These are phyloP conservation scores for Ganaspis brasiliensis DNA, from an alignment of 2,888 invertebrate species.

Conservation along the genomic window DNA sequence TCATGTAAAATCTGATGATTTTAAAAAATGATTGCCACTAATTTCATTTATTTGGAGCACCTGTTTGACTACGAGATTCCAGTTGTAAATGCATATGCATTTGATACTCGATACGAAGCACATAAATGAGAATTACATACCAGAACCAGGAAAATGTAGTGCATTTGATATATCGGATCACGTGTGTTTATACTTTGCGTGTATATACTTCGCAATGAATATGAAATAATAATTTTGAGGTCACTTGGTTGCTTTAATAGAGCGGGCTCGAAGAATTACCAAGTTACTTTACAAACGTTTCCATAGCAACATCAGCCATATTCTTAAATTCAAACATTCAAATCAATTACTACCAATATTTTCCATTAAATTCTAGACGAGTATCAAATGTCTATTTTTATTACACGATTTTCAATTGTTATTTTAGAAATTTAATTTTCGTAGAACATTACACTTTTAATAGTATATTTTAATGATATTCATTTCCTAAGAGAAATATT, in stretches of 20 bases:
- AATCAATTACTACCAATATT: no score
- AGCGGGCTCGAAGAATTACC: constrained; percentile 11
- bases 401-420: no score
- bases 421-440: no score
- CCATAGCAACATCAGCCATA: constrained; percentile 10
- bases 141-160: constrained; percentile 21
- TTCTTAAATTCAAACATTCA: background rate
- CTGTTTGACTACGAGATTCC: constrained; percentile 4
- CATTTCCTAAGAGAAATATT: no score
- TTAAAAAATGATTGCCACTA: background rate
- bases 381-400: no score
- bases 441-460: no score
- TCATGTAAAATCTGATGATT: no score
- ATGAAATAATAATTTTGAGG: constrained; percentile 41
- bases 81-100: constrained; percentile 5
- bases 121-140: constrained; percentile 32
- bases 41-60: constrained; percentile 8
- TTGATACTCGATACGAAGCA: constrained; percentile 11
- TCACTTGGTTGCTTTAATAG: constrained; percentile 24
- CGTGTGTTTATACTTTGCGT: constrained; percentile 21
- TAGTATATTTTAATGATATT: no score
- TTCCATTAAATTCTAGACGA: no score
- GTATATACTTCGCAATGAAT: constrained; percentile 21
- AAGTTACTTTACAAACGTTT: background rate
- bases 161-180: constrained; percentile 25